phyloP scores from a whole-genome alignment of 2,797 vertebrate genomes.

The Pipistrellus nathusii region DNA sequence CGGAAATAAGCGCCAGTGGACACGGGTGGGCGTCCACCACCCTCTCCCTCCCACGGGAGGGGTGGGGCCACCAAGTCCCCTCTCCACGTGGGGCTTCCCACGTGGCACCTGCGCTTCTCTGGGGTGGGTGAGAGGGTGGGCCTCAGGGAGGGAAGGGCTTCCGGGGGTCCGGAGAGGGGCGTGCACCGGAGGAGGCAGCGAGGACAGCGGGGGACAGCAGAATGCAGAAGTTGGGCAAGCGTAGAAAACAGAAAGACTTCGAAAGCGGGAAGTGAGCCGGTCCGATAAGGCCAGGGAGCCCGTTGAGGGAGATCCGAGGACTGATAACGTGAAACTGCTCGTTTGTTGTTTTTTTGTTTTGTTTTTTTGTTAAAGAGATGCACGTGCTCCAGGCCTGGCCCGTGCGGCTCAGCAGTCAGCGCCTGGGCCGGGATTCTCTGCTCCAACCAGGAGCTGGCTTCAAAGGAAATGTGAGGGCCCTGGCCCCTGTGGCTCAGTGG shows the following conservation, averaged over 20 bases:
- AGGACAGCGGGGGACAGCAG: neutral
- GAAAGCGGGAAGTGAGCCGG: conserved; percentile 78
- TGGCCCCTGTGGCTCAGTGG: neutral
- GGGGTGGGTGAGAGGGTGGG: neutral
- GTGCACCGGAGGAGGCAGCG: conserved; percentile 67
- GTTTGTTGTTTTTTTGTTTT: no score
- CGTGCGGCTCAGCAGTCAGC: no score
- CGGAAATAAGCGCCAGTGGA: neutral
- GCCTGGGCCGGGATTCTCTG: neutral
- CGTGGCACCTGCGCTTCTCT: neutral
- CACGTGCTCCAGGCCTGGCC: neutral
- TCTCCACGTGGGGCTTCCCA: neutral
- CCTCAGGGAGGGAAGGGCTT: neutral
- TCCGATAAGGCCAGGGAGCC: conserved; percentile 82
- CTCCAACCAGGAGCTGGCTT: neutral
- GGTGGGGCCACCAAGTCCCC: rapidly evolving
- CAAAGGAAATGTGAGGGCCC: neutral
- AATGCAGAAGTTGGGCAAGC: conserved; percentile 80
- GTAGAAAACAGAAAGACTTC: conserved; percentile 11
- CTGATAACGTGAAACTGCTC: conserved; percentile 78
- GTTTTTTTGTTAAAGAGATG: conserved; percentile 10
- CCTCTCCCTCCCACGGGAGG: no score
- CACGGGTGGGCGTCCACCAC: no score
- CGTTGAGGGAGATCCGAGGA: conserved; percentile 61
- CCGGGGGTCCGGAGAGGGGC: neutral